Evolutionary conservation across 2,888 invertebrate species (phyloP).

Genomic region (Lissocephala sabroskyi): DNA sequence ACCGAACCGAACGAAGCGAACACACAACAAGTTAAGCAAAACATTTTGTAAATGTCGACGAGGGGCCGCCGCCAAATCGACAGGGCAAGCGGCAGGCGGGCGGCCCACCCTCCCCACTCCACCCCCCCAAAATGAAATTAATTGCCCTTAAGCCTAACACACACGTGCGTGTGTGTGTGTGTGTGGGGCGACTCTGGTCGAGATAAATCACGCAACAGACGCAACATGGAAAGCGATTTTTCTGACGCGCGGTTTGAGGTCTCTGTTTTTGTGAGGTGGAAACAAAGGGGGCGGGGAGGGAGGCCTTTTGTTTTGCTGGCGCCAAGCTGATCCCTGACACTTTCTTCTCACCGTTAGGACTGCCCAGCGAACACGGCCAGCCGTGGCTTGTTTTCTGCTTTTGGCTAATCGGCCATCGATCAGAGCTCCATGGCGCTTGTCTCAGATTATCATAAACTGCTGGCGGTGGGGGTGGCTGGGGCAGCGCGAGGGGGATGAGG

Average conservation of each 20-base stretch:
- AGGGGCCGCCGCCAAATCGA: conserved; percentile 1
- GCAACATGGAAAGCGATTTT: conserved; percentile 3
- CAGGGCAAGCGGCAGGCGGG: not conserved
- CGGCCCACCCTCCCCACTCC: too few species aligned
- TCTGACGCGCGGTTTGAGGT: not conserved
- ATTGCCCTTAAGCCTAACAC: conserved; percentile 33
- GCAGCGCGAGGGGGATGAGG: conserved; percentile 34
- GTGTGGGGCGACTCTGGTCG: not conserved
- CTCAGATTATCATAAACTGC: conserved; percentile 40
- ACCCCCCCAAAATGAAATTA: conserved; percentile 31
- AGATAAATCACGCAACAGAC: conserved; percentile 45
- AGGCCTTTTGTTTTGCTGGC: not conserved
- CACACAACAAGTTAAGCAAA: conserved; percentile 57
- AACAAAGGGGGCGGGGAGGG: too few species aligned
- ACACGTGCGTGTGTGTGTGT: conserved; percentile 13
- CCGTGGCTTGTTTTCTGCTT: conserved; percentile 17
- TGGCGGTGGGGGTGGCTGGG: not conserved
- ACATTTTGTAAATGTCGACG: conserved; percentile 64
- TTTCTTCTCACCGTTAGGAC: conserved; percentile 52
- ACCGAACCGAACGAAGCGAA: conserved; percentile 28
- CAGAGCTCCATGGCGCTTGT: conserved; percentile 43
- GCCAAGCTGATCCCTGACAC: conserved; percentile 33
- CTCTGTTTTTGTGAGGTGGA: too few species aligned
- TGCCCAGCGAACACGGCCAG: too few species aligned
- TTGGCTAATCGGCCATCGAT: conserved; percentile 24